Evolutionary conservation across 2,888 invertebrate genomes (phyloP).

Genomic region (Slavum lentiscoides): DNA sequence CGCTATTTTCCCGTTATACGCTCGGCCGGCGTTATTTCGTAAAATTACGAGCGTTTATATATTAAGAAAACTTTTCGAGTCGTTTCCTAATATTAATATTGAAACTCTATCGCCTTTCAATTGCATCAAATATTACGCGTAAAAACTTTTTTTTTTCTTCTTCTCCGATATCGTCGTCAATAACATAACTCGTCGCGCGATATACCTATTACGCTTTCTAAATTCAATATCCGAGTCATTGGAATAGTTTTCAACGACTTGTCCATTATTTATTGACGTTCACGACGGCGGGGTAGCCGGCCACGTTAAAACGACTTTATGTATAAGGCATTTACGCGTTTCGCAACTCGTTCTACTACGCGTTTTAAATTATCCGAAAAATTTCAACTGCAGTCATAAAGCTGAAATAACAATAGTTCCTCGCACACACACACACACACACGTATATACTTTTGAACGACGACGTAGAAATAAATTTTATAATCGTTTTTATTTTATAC

Average conservation of each 20-base stretch:
- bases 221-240: conserved; percentile 25
- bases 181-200: neutral
- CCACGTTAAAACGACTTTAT: conserved; percentile 29
- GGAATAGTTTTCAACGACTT: conserved; percentile 39
- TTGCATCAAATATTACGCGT: conserved; percentile 18
- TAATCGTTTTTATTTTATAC: too few relatives aligned
- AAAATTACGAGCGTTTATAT: conserved; percentile 8
- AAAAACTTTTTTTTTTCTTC: conserved; percentile 17
- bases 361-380: neutral
- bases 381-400: too few relatives aligned
- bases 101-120: conserved; percentile 16
- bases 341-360: neutral
- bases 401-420: too few relatives aligned
- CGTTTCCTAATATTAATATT: conserved; percentile 1
- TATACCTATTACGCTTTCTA: conserved; percentile 3
- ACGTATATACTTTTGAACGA: too few relatives aligned
- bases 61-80: conserved; percentile 8
- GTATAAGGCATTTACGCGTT: neutral
- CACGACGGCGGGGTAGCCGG: conserved; percentile 11
- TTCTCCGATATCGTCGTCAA: too few relatives aligned
- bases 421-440: neutral
- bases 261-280: neutral
- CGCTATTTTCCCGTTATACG: too few relatives aligned
- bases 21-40: neutral
- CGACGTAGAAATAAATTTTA: too few relatives aligned